phyloP scores from a whole-genome alignment of 1,140 invertebrate genomes.

The Lasaia peninsularis region DNA sequence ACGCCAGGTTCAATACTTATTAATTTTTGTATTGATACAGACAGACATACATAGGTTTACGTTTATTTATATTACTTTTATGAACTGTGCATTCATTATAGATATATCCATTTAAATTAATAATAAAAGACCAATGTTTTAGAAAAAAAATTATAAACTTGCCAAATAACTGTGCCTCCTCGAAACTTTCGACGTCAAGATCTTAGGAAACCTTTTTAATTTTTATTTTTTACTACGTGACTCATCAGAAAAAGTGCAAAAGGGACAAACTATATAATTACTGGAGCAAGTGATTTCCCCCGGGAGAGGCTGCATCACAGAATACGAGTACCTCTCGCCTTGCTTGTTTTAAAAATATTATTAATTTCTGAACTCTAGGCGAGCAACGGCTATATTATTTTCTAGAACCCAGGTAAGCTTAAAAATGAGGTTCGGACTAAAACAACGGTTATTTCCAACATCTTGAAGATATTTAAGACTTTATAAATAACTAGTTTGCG shows the following conservation, averaged over 20 bases:
- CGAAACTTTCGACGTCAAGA: background rate
- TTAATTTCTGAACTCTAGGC: conserved; percentile 28
- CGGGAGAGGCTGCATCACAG: conserved; percentile 22
- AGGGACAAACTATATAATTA: conserved; percentile 55
- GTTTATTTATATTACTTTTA: too few species aligned
- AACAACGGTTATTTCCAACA: conserved; percentile 12
- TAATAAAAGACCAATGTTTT: too few species aligned
- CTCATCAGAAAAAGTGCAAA: conserved; percentile 34
- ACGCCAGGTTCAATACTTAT: too few species aligned
- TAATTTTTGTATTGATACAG: too few species aligned
- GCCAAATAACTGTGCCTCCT: too few species aligned
- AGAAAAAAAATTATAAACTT: too few species aligned
- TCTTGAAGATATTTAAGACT: background rate
- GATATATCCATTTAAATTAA: too few species aligned
- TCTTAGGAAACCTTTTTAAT: background rate
- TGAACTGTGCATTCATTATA: too few species aligned
- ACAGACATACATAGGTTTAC: too few species aligned
- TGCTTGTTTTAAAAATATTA: conserved; percentile 36
- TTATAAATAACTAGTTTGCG: background rate
- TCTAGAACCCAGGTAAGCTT: conserved; percentile 21
- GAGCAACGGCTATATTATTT: conserved; percentile 17
- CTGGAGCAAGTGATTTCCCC: conserved; percentile 54
- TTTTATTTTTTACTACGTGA: conserved; percentile 22
- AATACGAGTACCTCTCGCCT: conserved; percentile 32
- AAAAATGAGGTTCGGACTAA: conserved; percentile 20